Conservation (phyloP, 2,797 vertebrate species). For the Rhincodon typus region DNA sequence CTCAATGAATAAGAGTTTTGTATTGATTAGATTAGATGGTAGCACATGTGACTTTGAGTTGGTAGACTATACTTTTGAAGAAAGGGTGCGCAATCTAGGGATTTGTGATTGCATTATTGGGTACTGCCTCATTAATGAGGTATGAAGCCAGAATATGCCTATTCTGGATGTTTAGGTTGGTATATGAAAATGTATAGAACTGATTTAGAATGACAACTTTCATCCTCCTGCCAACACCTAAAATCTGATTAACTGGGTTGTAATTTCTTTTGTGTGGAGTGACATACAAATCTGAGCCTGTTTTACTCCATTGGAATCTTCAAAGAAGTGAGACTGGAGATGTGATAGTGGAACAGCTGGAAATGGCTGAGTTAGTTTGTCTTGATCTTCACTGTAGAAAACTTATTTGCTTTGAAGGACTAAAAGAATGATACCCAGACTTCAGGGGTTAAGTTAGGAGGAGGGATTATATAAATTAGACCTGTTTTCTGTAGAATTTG, state of each 20-base stretch:
- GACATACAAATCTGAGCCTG: background rate
- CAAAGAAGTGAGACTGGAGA: too few relatives aligned
- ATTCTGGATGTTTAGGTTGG: background rate
- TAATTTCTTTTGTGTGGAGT: background rate
- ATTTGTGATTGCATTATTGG: background rate
- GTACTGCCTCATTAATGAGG: background rate
- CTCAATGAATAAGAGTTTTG: background rate
- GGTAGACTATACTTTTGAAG: background rate
- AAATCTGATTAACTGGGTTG: background rate
- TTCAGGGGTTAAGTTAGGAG: too few relatives aligned
- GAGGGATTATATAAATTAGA: too few relatives aligned
- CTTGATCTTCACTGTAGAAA: background rate
- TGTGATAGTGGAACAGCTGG: too few relatives aligned
- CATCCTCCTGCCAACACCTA: background rate
- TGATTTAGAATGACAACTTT: background rate
- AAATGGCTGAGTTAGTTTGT: background rate
- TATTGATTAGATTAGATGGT: background rate
- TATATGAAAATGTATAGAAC: background rate
- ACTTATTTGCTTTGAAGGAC: background rate
- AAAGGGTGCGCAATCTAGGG: background rate
- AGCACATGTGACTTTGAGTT: background rate
- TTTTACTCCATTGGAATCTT: background rate
- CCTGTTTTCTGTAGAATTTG: too few relatives aligned
- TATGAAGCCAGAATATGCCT: background rate
- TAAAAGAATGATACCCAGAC: too few relatives aligned